phyloP scores from a whole-genome alignment of 1,140 invertebrate genomes.

The Pissodes strobi region DNA sequence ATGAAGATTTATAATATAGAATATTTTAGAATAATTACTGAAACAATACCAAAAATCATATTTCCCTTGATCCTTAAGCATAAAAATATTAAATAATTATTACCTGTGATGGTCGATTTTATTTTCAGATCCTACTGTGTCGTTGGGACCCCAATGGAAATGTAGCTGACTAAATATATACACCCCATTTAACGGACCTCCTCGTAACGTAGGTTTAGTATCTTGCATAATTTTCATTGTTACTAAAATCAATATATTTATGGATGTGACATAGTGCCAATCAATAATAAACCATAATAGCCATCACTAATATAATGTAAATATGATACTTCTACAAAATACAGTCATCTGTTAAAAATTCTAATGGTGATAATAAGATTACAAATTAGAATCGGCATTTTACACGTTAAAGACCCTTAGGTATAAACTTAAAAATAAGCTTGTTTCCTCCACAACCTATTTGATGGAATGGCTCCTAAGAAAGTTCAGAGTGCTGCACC shows the following conservation, averaged over 20 bases:
- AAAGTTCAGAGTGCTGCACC: too few relatives aligned
- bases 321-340: too few relatives aligned
- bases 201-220: conserved; percentile 60
- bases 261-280: neutral
- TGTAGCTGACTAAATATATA: conserved; percentile 85
- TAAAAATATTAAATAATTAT: neutral
- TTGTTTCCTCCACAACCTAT: too few relatives aligned
- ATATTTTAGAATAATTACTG: too few relatives aligned
- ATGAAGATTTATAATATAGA: too few relatives aligned
- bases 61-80: neutral
- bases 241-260: conserved; percentile 55
- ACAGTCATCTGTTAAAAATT: too few relatives aligned
- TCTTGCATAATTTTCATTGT: conserved; percentile 62
- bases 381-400: too few relatives aligned
- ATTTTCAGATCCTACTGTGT: conserved; percentile 85
- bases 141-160: conserved; percentile 80
- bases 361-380: too few relatives aligned
- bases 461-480: too few relatives aligned
- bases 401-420: neutral
- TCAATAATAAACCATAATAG: too few relatives aligned
- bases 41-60: neutral
- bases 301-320: too few relatives aligned
- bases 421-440: too few relatives aligned
- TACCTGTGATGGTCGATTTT: conserved; percentile 73
- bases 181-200: conserved; percentile 69